Evolutionary conservation across 1,140 invertebrate species (phyloP), one percentile per base, ranked within the genome.

Genomic region (Cepaea nemoralis): DNA sequence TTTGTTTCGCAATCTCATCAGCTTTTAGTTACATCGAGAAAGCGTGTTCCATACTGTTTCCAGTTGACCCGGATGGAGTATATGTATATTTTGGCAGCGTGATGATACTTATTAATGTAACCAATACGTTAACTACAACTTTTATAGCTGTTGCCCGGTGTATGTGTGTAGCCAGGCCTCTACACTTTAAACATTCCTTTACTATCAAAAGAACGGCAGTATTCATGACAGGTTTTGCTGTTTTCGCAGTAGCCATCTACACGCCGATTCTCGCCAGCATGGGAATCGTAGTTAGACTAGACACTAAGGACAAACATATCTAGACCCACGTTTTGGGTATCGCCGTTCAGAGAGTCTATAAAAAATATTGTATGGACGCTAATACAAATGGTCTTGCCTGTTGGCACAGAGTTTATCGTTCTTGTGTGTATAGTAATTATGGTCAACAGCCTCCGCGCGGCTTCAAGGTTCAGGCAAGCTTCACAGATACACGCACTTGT

Each of bases 341-440:
- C 45, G 6, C 27, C n/a, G 12, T 55, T 40, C 6, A 31, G 74
- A 76, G 22, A 39, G 31, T 39, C 10, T 12, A 33, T 76, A 10
- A 76, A 55, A 35, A 33, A 76, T 10, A 59, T 59, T 1, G 22
- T 76, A 12, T 50, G 50, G 45, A 27, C 31, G 1, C 3, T 76
- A 40, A 55, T 16, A 8, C 27, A 76, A 19, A 55, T 35, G 22
- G 6, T 55, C 33, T 10, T 76, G 10, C 74, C 74, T 31, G 5
- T 59, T 59, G 10, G 2, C 48, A 59, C 74, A 5, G 14, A 76
- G 45, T 48, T 76, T 35, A 76, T 76, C 24, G 27, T 33, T 16
- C 10, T 76, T 59, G 45, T 76, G 24, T 76, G 74, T 76, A 12
- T 76, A 1, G n/a, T 59, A 5, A n/a, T 76, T 2, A 76, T 76